phyloP scores from a whole-genome alignment of 2,888 invertebrate species.

The Acanthosepion pharaonis region DNA sequence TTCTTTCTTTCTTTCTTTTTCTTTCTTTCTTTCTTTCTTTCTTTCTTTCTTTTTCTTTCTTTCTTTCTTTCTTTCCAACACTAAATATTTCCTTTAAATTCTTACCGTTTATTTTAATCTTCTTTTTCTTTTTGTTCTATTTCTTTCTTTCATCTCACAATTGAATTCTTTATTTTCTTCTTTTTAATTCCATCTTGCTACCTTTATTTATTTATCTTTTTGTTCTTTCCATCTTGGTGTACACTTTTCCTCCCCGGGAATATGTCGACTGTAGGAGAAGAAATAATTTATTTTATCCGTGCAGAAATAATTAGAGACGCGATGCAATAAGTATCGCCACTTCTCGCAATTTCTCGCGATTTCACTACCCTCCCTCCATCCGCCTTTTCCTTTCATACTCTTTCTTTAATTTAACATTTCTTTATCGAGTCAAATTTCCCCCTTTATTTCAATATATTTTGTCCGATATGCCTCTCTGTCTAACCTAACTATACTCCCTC shows the following conservation, averaged over 20 bases:
- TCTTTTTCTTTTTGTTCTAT: neutral
- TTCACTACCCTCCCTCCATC: neutral
- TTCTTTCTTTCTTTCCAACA: neutral
- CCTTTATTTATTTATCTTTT: neutral
- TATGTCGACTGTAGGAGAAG: neutral
- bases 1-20: neutral
- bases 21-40: neutral
- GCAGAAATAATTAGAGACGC: constrained; percentile 9
- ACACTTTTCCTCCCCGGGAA: neutral
- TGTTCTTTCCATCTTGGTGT: neutral
- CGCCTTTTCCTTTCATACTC: neutral
- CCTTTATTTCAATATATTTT: neutral
- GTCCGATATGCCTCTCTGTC: neutral
- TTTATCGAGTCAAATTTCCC: too few species aligned
- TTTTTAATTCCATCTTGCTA: neutral
- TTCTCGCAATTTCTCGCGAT: neutral
- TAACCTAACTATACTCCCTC: neutral
- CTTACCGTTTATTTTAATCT: neutral
- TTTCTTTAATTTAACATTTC: neutral
- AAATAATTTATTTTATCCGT: neutral
- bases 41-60: neutral
- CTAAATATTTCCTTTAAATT: neutral
- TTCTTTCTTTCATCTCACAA: neutral
- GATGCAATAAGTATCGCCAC: constrained; percentile 33
- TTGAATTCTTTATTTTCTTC: neutral